Percentiles rank a stretch among this genome's conserved stretches.
Evolutionary conservation across 2,113 vertebrate genomes (phyloP).

Genomic region (Oreochromis tanganicae): DNA sequence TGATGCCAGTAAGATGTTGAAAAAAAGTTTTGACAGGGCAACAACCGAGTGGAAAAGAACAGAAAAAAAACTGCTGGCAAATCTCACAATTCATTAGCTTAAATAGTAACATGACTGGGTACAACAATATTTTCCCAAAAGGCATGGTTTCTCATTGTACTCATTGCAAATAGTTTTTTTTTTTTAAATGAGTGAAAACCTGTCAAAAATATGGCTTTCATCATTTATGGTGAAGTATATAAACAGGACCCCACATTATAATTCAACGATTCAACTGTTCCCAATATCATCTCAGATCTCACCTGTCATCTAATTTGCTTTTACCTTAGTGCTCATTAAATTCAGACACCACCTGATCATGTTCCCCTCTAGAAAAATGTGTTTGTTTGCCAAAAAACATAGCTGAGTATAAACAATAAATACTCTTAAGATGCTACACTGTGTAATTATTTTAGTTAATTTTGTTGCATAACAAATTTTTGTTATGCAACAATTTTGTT

Average conservation of each 20-base stretch:
- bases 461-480: not conserved
- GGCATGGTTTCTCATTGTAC: not conserved
- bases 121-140: not conserved
- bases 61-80: not conserved
- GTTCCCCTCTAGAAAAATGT: not conserved
- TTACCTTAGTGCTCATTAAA: not conserved
- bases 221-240: not conserved
- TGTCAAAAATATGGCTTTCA: not conserved
- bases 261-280: not conserved
- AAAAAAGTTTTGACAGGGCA: not conserved
- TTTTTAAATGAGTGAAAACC: not conserved
- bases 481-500: too few species aligned
- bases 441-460: not conserved
- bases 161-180: not conserved
- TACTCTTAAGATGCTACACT: not conserved
- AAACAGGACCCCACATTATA: not conserved
- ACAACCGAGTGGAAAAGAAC: not conserved
- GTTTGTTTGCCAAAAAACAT: not conserved
- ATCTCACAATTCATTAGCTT: not conserved
- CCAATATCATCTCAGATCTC: not conserved
- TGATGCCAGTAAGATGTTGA: not conserved
- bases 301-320: not conserved
- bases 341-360: not conserved
- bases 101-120: not conserved
- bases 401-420: not conserved